Percentiles rank a stretch among this genome's conserved stretches.
Conservation (phyloP, 2,888 invertebrate species). For the Caenorhabditis afra region DNA sequence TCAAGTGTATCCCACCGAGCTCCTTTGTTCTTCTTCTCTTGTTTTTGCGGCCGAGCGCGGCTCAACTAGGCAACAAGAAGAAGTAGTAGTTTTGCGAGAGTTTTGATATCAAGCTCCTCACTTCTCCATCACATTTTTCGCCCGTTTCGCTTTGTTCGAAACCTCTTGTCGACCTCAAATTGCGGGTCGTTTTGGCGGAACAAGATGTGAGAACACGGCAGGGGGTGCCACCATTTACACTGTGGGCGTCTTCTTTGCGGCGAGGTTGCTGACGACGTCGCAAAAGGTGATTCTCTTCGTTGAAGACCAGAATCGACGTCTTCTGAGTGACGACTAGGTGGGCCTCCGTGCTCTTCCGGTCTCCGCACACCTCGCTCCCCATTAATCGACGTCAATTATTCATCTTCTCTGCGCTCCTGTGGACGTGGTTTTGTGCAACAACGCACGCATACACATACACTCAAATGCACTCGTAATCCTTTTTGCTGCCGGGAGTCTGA, state of each 20-base stretch:
- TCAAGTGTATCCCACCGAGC: constrained; percentile 39
- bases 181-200: constrained; percentile 43
- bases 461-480: constrained; percentile 21
- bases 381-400: constrained; percentile 36
- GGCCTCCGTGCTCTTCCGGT: not conserved
- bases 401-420: no score
- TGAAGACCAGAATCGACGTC: no score
- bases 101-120: no score
- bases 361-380: constrained; percentile 2
- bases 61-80: not conserved
- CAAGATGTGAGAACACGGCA: constrained; percentile 50
- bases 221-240: constrained; percentile 58
- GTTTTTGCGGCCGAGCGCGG: not conserved
- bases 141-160: no score
- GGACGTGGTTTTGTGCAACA: constrained; percentile 11
- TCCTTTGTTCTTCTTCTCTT: not conserved
- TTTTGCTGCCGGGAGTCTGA: constrained; percentile 10
- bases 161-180: constrained; percentile 25
- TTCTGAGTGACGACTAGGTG: no score
- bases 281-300: not conserved
- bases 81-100: no score
- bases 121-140: no score
- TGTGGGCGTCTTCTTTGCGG: constrained; percentile 1
- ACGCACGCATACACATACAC: constrained; percentile 11
- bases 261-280: not conserved